These are phyloP conservation scores for Tenualosa ilisha DNA, from an alignment of 2,797 vertebrate species.

Conservation along the genomic window DNA sequence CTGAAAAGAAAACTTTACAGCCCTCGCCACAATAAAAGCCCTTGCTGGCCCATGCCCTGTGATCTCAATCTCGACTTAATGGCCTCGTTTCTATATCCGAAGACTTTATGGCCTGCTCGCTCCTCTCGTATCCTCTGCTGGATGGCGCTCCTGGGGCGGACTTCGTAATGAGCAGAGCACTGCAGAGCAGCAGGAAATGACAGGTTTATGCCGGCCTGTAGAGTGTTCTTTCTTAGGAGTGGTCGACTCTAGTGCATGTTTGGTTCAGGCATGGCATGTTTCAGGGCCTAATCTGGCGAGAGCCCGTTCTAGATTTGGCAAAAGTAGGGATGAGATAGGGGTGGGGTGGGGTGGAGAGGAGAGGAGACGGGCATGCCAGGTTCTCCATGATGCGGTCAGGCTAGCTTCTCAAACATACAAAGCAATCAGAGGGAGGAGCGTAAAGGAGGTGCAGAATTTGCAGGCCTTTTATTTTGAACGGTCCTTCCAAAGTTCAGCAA, in stretches of 20 bases:
- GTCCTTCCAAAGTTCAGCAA: not conserved
- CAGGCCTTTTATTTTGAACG: not conserved
- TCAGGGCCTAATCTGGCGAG: too few relatives aligned
- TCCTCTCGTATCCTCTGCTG: not conserved
- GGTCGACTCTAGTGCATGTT: too few relatives aligned
- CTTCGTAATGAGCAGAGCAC: not conserved
- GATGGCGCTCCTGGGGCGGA: not conserved
- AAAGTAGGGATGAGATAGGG: too few relatives aligned
- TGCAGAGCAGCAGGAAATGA: not conserved
- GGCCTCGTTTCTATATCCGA: not conserved
- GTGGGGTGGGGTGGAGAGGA: not conserved
- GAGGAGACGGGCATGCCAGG: too few relatives aligned
- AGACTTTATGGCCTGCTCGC: not conserved
- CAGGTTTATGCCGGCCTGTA: not conserved
- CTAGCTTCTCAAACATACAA: too few relatives aligned
- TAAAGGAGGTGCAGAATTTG: not conserved
- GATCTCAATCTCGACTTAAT: not conserved
- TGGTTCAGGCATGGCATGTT: too few relatives aligned
- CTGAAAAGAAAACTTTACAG: not conserved
- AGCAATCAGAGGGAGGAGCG: too few relatives aligned
- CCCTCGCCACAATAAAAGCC: constrained; percentile 1
- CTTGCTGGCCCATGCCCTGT: not conserved
- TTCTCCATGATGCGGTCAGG: too few relatives aligned
- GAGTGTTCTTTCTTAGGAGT: too few relatives aligned
- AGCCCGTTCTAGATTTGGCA: too few relatives aligned